These are phyloP conservation scores for Pyrrhia umbra DNA, from an alignment of 2,888 invertebrate genomes.

Conservation along the genomic window DNA sequence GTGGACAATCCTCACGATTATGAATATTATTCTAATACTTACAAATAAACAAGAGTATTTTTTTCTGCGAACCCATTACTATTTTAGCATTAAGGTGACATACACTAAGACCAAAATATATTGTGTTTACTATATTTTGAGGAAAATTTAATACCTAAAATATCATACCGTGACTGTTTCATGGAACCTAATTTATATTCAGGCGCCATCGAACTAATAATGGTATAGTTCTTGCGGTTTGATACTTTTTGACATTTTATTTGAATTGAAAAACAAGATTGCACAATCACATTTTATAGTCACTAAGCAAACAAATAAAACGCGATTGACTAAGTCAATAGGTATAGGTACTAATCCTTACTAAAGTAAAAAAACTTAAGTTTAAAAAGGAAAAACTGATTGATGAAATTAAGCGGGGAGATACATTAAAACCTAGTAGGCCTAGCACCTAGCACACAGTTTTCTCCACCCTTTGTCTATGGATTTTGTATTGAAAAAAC, in stretches of 20 bases:
- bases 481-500: too few relatives aligned
- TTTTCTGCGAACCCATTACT: conserved; percentile 22
- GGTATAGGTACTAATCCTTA: neutral
- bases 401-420: too few relatives aligned
- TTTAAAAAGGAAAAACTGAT: too few relatives aligned
- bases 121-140: conserved; percentile 33
- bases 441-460: too few relatives aligned
- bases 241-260: neutral
- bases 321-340: neutral
- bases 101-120: conserved; percentile 15
- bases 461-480: too few relatives aligned
- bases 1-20: too few relatives aligned
- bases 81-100: conserved; percentile 29
- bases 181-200: conserved; percentile 4
- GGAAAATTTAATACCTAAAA: conserved; percentile 34
- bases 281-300: neutral
- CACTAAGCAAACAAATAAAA: neutral
- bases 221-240: conserved; percentile 24
- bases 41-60: conserved; percentile 18
- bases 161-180: conserved; percentile 10
- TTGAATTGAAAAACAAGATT: conserved; percentile 4
- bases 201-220: conserved; percentile 34
- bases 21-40: neutral
- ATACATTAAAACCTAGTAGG: too few relatives aligned
- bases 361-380: too few relatives aligned